phyloP scores from a whole-genome alignment of 2,888 invertebrate genomes.

The Isoperla grammatica region DNA sequence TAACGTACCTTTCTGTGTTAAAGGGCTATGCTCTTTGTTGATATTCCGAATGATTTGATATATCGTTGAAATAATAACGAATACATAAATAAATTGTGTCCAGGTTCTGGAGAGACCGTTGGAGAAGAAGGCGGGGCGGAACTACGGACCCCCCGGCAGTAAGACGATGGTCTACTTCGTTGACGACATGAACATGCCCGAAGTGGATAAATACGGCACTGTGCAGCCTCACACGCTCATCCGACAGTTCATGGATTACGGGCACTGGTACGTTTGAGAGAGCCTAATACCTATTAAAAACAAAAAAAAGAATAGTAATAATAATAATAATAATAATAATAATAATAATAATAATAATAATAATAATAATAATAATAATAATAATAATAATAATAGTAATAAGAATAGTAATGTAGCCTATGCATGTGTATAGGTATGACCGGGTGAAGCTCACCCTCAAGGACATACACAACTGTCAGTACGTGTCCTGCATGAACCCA shows the following conservation, averaged over 20 bases:
- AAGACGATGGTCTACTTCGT: conserved; percentile 90
- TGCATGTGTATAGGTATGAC: conserved; percentile 83
- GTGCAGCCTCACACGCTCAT: conserved; percentile 93
- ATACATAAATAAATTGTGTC: not conserved
- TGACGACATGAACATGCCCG: conserved; percentile 97
- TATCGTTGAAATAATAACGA: too few species aligned
- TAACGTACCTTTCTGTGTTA: too few species aligned
- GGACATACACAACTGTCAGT: conserved; percentile 90
- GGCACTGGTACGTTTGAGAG: conserved; percentile 66
- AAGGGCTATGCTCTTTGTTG: too few species aligned
- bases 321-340: too few species aligned
- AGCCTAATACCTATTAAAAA: too few species aligned
- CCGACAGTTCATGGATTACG: conserved; percentile 88
- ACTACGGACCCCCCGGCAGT: conserved; percentile 89
- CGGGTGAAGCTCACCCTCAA: conserved; percentile 76
- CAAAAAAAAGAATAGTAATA: too few species aligned
- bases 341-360: too few species aligned
- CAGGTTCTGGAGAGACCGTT: conserved; percentile 78
- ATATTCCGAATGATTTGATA: not conserved
- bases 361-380: too few species aligned
- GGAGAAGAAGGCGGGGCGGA: conserved; percentile 92
- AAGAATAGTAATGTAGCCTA: too few species aligned
- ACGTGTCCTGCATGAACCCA: conserved; percentile 94
- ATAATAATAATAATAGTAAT: too few species aligned
- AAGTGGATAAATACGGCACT: conserved; percentile 89